Evolutionary conservation across 2,888 invertebrate species (phyloP), one percentile per base, ranked within the genome.

Genomic region (Eupithecia insigniata): DNA sequence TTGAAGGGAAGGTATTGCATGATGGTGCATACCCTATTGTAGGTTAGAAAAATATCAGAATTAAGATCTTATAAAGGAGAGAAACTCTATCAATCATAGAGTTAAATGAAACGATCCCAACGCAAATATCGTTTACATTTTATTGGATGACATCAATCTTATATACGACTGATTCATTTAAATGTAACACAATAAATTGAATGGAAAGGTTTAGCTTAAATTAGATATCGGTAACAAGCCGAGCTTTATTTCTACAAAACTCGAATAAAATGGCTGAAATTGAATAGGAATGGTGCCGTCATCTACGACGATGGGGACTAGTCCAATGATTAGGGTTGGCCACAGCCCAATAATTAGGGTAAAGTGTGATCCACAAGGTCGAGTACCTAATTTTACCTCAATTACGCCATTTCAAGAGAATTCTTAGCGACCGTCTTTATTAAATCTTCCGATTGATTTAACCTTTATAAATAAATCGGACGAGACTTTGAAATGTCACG

Each of bases 331-430:
- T 77, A 80, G 79, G 75, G 72, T 70, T 72, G 64, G 76, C 79
- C 76, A 80, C 76, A 71, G 71, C 67, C 70, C 36, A 78, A 76
- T 82, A 84, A 85, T 83, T 82, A 84, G 78, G 82, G 82, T 81
- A 77, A 79, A 80, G 78, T 81, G 82, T 78, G 79, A 80, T 81
- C 76, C 78, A 76, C 71, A 78, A 73, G 74, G 81, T 79, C 74
- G 79, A 78, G 81, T 32, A 32, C 10, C 61, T 83, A 81, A 83
- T 81, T 81, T 76, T 76, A 74, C 74, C 76, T 79, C 76, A 78
- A 81, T 81, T 80, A 81, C 73, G 73, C 77, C 74, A 74, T 80
- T 80, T 71, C 73, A 62, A 75, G 72, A 74, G 76, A 62, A 65
- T 74, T 72, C 66, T 71, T 73, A 71, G 46, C 73, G 68, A 69